Base-by-base conservation (phyloP, 2,113 vertebrate genomes). In the Maccullochella peelii region DNA sequence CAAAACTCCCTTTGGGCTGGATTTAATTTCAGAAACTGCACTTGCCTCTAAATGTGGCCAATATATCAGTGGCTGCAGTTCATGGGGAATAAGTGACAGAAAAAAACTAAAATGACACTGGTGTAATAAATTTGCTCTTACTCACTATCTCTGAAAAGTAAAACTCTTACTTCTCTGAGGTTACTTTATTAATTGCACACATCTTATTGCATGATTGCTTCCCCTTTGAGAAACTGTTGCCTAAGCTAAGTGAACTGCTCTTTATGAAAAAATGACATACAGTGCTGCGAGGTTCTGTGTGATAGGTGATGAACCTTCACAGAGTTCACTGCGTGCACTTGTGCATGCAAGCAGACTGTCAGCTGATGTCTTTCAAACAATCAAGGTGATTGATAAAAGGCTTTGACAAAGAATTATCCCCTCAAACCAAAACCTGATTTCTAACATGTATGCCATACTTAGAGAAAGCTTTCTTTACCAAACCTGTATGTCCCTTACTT, bases 131-230 rank as follows among this genome's bases (percentile, higher is more conserved):
- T 81, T 52, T 59, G 15, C 57, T 74, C 52, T 16, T 79, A 9
- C 50, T 78, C 49, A 40, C 81, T 70, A 67, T 47, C 61, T 68
- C 70, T 57, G 21, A 82, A 79, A 62, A 50, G 44, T 74, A 67
- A 65, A 78, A 63, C 23, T 78, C 2, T 58, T 62, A 42, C 78
- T 79, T 85, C 58, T 79, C 36, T 33, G 38, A 81, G 49, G 63
- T 80, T 72, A 42, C 42, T 77, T 83, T 50, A 76, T 87, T 81
- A 90, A 89, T 86, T 86, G 78, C 54, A 75, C 42, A 68, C 38
- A 70, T 69, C 33, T 77, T 80, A 52, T 67, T 44, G 54, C 72
- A 72, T 75, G 70, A 70, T 80, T 83, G 61, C 80, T 73, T 78
- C 20, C 47, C 16, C 33, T 66, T 84, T 68, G 42, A 73, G 47